Evolutionary conservation across 2,888 invertebrate genomes (phyloP).

Genomic region (Amiota mariae): DNA sequence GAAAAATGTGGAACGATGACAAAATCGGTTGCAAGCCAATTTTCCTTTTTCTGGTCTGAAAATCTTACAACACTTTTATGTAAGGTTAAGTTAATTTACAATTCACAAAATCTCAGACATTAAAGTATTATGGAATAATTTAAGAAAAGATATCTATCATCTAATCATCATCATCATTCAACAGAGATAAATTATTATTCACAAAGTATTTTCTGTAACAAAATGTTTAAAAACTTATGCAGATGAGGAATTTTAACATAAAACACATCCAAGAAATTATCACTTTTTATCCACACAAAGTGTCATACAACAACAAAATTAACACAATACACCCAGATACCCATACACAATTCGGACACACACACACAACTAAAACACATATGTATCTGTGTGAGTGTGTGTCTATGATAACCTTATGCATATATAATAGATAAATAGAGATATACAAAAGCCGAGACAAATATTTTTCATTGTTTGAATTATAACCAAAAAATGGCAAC

Average conservation of each 20-base stretch:
- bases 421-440: background rate
- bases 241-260: background rate
- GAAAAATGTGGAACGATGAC: no score
- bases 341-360: background rate
- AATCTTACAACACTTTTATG: no score
- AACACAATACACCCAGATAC: no score
- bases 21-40: no score
- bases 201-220: background rate
- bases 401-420: background rate
- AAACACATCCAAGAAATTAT: background rate
- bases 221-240: background rate
- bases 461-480: conserved; percentile 59
- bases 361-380: background rate
- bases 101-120: no score
- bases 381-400: no score
- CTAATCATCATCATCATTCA: no score
- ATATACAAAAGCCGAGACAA: conserved; percentile 44
- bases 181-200: no score
- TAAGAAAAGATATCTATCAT: no score
- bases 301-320: background rate
- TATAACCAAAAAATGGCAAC: conserved; percentile 56
- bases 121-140: no score
- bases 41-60: no score
- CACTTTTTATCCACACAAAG: conserved; percentile 5
- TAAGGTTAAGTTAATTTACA: no score